A percentile compares a stretch with the other conserved stretches of the same genome.
phyloP scores from a whole-genome alignment of 1,140 invertebrate genomes.

The Neuroterus valhalla region DNA sequence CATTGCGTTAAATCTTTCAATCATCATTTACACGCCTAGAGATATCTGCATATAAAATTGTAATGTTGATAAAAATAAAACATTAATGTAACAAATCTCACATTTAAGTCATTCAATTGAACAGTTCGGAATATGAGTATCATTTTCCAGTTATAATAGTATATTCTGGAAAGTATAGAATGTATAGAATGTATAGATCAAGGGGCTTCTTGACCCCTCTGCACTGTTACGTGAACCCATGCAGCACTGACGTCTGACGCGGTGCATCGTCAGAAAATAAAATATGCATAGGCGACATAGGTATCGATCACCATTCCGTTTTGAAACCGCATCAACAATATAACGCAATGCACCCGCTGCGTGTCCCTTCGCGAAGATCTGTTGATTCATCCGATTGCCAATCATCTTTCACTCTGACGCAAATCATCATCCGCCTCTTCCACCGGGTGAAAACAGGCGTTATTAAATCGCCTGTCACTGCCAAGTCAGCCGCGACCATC shows the following conservation, averaged over 20 bases:
- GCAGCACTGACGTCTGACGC: slow-evolving; percentile 36
- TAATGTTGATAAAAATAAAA: no score
- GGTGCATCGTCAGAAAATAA: slow-evolving; percentile 34
- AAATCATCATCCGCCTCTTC: slow-evolving; percentile 7
- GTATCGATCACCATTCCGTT: slow-evolving; percentile 35
- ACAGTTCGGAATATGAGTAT: neutral
- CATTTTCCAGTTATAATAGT: neutral
- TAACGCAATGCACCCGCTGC: slow-evolving; percentile 4
- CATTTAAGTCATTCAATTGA: neutral
- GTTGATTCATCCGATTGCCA: slow-evolving; percentile 33
- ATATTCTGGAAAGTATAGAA: neutral
- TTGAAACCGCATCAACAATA: slow-evolving; percentile 7
- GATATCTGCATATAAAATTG: no score
- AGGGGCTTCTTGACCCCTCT: slow-evolving; percentile 21
- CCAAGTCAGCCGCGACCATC: neutral
- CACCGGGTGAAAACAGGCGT: slow-evolving; percentile 1
- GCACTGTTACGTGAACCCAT: neutral
- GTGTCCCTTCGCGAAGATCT: neutral
- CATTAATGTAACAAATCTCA: no score
- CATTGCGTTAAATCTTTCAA: no score
- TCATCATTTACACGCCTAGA: no score
- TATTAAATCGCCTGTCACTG: slow-evolving; percentile 45
- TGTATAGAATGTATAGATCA: slow-evolving; percentile 18
- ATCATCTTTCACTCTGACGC: slow-evolving; percentile 23
- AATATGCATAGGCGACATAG: slow-evolving; percentile 36